Base-by-base conservation (phyloP, 1,140 invertebrate genomes). In the Luehdorfia chinensis region DNA sequence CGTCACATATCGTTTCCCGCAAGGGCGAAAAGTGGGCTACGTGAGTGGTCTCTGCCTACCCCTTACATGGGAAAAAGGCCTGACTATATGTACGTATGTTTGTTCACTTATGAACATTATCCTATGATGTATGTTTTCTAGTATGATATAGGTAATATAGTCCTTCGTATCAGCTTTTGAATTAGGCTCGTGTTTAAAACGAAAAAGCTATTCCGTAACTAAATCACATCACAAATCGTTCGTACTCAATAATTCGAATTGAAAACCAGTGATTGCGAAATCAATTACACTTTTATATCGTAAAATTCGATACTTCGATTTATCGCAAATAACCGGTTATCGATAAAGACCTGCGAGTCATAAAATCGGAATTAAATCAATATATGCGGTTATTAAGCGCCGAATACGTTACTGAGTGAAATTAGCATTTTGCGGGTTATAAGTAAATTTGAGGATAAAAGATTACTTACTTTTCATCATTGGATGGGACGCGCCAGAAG, bases 331-430 rank as follows among this genome's bases (percentile, higher is more conserved):
- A 59, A 63, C 51, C 45, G 47, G 60, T 59, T 59, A 55, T 54
- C 58, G 55, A 61, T 58, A 56, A 62, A 60, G 52, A 50, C 57
- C 58, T 52, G 55, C 50, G 43, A 58, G 21, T 59, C 54, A 50
- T 65, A 58, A 65, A 64, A 50, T 54, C 50, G 53, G 44, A 52
- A 62, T 62, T 51, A 51, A 62, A 52, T 59, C 53, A 56, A 51
- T 52, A 55, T 50, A 36, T 39, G 14, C 25, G 18, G 33, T 21
- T 36, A 54, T 54, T 48, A 48, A 50, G 8, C 25, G 21, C 39
- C 27, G 28, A 47, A 43, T 55, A 37, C 18, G 18, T 46, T 47
- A 36, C 31, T 45, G 34, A 46, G 21, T 21, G 36, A 41, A 51
- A 45, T 52, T 33, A 46, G 18, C 13, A 27, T 41, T 49, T 34